Evolutionary conservation across 2,888 invertebrate genomes (phyloP).

Genomic region (Carterocephalus palaemon): DNA sequence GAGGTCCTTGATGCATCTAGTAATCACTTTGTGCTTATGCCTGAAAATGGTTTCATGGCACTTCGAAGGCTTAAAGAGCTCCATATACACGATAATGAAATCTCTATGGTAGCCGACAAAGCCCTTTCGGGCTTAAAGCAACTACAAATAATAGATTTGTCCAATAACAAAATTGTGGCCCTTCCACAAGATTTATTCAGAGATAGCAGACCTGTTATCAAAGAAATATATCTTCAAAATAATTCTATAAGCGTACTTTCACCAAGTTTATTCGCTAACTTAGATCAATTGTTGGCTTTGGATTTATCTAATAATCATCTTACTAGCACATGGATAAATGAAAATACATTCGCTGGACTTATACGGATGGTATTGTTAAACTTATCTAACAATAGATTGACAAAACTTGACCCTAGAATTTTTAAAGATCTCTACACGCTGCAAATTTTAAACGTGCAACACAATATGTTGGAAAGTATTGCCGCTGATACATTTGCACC

Average conservation of each 20-base stretch:
- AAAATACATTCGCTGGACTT: slow-evolving; percentile 90
- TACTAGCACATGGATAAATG: slow-evolving; percentile 91
- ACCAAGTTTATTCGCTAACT: slow-evolving; percentile 90
- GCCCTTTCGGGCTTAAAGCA: slow-evolving; percentile 89
- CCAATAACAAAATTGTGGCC: slow-evolving; percentile 93
- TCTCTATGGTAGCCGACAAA: slow-evolving; percentile 91
- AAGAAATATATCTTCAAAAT: slow-evolving; percentile 93
- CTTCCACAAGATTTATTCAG: slow-evolving; percentile 91
- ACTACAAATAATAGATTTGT: slow-evolving; percentile 91
- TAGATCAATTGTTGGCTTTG: slow-evolving; percentile 88
- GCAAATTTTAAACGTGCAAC: slow-evolving; percentile 90
- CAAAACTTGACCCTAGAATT: slow-evolving; percentile 88
- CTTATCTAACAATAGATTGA: slow-evolving; percentile 90
- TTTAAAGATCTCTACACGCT: slow-evolving; percentile 92
- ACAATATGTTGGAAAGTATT: slow-evolving; percentile 90
- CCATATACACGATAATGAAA: slow-evolving; percentile 92
- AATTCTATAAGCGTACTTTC: slow-evolving; percentile 93
- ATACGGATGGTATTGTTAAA: slow-evolving; percentile 92
- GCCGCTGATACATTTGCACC: slow-evolving; percentile 93
- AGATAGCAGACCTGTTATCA: slow-evolving; percentile 87
- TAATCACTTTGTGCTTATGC: slow-evolving; percentile 91
- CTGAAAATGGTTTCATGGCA: slow-evolving; percentile 89
- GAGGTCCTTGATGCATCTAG: slow-evolving; percentile 90
- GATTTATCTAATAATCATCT: slow-evolving; percentile 93
- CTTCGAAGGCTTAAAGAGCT: slow-evolving; percentile 87